These are phyloP conservation scores for Gymnothorax javanicus DNA, from an alignment of 2,797 vertebrate species.

Conservation along the genomic window DNA sequence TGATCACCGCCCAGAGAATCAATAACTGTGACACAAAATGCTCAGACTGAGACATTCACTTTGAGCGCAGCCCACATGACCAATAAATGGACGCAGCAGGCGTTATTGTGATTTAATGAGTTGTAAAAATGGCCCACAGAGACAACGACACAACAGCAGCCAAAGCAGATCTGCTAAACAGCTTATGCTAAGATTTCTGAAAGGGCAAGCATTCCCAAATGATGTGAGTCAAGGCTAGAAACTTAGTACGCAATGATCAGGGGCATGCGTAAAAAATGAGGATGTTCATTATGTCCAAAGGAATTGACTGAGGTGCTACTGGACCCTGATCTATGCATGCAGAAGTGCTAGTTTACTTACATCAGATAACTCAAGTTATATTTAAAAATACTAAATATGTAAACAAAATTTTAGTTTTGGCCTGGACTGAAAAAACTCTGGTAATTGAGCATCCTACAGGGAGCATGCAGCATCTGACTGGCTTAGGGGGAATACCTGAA, in stretches of 20 bases:
- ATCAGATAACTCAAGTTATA: too few species aligned
- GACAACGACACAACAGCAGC: conserved; percentile 26
- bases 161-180: conserved; percentile 10
- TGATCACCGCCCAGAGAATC: neutral
- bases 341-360: neutral
- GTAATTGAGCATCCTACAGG: too few species aligned
- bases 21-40: neutral
- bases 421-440: too few species aligned
- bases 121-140: conserved; percentile 34
- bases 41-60: neutral
- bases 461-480: too few species aligned
- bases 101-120: neutral
- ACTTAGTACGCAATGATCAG: neutral
- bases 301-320: neutral
- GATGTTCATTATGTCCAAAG: neutral
- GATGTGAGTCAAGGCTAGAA: neutral
- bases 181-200: neutral
- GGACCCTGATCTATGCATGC: neutral
- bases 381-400: too few species aligned
- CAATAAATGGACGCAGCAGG: neutral
- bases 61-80: neutral
- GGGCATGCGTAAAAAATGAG: neutral
- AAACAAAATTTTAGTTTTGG: too few species aligned
- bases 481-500: too few species aligned
- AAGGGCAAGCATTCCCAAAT: conserved; percentile 21